Conservation (phyloP, 2,113 vertebrate species). For the Micromys minutus region DNA sequence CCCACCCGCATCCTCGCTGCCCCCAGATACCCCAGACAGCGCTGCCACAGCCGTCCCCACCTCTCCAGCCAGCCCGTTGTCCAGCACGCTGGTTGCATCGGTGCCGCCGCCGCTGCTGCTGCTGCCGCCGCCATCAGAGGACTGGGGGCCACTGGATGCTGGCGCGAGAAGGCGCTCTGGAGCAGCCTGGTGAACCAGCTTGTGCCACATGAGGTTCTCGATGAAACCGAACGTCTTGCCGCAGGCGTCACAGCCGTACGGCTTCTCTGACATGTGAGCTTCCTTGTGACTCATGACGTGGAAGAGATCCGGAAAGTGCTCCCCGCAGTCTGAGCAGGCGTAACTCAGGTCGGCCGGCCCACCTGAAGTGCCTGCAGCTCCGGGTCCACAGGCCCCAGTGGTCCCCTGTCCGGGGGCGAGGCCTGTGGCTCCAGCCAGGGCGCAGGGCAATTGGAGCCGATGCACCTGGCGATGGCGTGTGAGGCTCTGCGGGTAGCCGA, state of each 20-base stretch:
- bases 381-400: slow-evolving; percentile 66
- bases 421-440: slow-evolving; percentile 78
- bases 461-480: slow-evolving; percentile 94
- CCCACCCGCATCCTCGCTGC: slow-evolving; percentile 77
- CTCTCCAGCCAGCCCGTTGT: slow-evolving; percentile 68
- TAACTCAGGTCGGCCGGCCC: slow-evolving; percentile 80
- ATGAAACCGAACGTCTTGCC: slow-evolving; percentile 86
- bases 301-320: slow-evolving; percentile 85
- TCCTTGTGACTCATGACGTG: slow-evolving; percentile 86
- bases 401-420: slow-evolving; percentile 83
- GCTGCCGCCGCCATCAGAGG: slow-evolving; percentile 48
- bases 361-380: slow-evolving; percentile 69
- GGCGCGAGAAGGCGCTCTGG: slow-evolving; percentile 85
- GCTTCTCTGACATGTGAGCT: slow-evolving; percentile 81
- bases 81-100: slow-evolving; percentile 79
- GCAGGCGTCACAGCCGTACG: slow-evolving; percentile 83
- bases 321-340: slow-evolving; percentile 83
- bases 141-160: slow-evolving; percentile 83
- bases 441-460: slow-evolving; percentile 88
- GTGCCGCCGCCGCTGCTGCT: slow-evolving; percentile 40
- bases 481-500: slow-evolving; percentile 95
- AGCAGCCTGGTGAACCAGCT: slow-evolving; percentile 83
- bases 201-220: slow-evolving; percentile 88
- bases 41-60: slow-evolving; percentile 85
- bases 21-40: slow-evolving; percentile 75